A percentile compares a stretch with the other conserved stretches of the same genome.
These are phyloP conservation scores for Neosalanx taihuensis DNA, from an alignment of 2,797 vertebrate genomes.

Conservation along the genomic window DNA sequence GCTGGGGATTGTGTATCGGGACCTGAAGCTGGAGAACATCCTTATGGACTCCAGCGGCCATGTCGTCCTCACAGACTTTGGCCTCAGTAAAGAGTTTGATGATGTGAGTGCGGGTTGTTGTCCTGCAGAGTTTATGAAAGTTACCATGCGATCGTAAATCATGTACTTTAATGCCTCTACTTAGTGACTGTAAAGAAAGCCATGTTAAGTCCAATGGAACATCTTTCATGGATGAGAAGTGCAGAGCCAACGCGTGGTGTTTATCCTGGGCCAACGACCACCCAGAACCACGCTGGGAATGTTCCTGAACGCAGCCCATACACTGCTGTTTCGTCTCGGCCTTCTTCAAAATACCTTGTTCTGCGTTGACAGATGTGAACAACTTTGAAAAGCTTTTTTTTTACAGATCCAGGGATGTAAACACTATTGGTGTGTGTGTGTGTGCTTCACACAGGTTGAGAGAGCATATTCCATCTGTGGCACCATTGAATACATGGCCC, in stretches of 20 bases:
- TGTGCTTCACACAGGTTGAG: conserved; percentile 73
- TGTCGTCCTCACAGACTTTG: conserved; percentile 96
- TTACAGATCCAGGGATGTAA: background rate
- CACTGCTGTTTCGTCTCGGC: background rate
- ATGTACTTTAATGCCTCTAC: background rate
- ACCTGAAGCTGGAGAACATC: conserved; percentile 98
- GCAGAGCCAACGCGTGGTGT: conserved; percentile 39
- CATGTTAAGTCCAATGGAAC: background rate
- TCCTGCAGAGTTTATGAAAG: background rate
- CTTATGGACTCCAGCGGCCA: conserved; percentile 93
- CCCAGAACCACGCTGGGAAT: conserved; percentile 13
- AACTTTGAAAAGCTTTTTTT: background rate
- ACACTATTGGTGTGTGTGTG: background rate
- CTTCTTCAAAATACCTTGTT: conserved; percentile 8
- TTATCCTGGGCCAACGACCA: conserved; percentile 30
- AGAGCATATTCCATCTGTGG: conserved; percentile 96
- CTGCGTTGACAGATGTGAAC: background rate
- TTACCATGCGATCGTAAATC: background rate
- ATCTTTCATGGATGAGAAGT: background rate
- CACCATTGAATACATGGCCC: conserved; percentile 99
- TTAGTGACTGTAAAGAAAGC: background rate
- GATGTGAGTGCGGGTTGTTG: conserved; percentile 74
- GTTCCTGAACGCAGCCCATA: conserved; percentile 1
- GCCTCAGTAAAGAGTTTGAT: conserved; percentile 98
- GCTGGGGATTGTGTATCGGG: conserved; percentile 97